Evolutionary conservation across 2,113 vertebrate genomes (phyloP).

Genomic region (Marcusenius ussheri): DNA sequence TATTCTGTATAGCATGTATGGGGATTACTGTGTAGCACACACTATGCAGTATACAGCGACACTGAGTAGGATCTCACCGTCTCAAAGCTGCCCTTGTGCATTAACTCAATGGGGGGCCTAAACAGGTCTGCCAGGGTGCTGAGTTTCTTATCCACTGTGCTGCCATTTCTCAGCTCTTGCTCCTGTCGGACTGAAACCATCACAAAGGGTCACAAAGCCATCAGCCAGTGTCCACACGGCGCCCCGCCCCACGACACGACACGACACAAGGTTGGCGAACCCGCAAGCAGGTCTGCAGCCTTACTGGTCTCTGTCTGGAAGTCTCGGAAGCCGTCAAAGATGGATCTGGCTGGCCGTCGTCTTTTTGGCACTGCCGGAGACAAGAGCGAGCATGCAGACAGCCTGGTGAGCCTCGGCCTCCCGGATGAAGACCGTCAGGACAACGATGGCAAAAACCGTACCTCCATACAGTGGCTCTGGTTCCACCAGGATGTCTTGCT

Average conservation of each 20-base stretch:
- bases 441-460: constrained; percentile 40
- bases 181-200: constrained; percentile 82
- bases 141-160: constrained; percentile 92
- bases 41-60: neutral
- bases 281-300: constrained; percentile 12
- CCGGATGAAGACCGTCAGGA: neutral
- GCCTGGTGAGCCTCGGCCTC: neutral
- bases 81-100: constrained; percentile 99
- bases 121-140: constrained; percentile 96
- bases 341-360: constrained; percentile 88
- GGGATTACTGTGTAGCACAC: neutral
- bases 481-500: constrained; percentile 96
- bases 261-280: neutral
- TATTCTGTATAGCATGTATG: neutral
- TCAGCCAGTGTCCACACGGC: neutral
- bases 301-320: constrained; percentile 98
- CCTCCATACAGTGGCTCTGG: constrained; percentile 96
- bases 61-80: constrained; percentile 64
- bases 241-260: neutral
- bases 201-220: neutral
- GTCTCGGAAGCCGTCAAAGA: constrained; percentile 98
- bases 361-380: constrained; percentile 80
- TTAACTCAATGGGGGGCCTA: constrained; percentile 94
- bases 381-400: neutral
- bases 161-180: constrained; percentile 93